These are phyloP conservation scores for Indri indri DNA, from an alignment of 2,113 vertebrate genomes.

Conservation along the genomic window DNA sequence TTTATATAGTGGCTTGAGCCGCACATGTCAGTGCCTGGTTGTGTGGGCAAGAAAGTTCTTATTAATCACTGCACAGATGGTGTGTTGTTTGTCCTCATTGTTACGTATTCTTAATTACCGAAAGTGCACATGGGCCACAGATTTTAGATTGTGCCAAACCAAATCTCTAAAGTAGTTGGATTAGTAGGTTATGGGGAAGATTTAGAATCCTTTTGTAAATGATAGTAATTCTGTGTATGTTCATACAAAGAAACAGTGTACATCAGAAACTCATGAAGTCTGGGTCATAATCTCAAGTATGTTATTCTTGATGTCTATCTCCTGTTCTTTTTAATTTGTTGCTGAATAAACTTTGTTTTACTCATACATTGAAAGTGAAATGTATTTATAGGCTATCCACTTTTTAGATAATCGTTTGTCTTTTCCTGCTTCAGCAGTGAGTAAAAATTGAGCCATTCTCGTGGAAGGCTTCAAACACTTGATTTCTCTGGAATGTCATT, in stretches of 20 bases:
- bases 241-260: neutral
- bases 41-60: neutral
- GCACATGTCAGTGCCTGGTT: neutral
- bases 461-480: neutral
- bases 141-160: neutral
- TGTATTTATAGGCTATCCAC: neutral
- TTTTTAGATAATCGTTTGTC: neutral
- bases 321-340: neutral
- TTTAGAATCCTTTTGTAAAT: slow-evolving; percentile 40
- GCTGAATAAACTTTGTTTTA: neutral
- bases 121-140: neutral
- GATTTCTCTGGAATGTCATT: slow-evolving; percentile 35
- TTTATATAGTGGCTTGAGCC: neutral
- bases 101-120: slow-evolving; percentile 45
- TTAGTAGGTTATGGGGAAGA: slow-evolving; percentile 37
- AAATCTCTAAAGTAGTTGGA: slow-evolving; percentile 21
- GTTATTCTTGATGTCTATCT: neutral
- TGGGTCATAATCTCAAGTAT: neutral
- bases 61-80: slow-evolving; percentile 22
- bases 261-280: neutral
- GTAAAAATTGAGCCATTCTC: neutral
- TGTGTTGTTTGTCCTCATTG: neutral
- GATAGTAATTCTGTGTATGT: neutral
- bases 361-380: neutral
- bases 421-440: neutral